Evolutionary conservation across 2,113 vertebrate genomes (phyloP), one percentile per base, ranked within the genome.

Genomic region (Brachionichthys hirsutus): DNA sequence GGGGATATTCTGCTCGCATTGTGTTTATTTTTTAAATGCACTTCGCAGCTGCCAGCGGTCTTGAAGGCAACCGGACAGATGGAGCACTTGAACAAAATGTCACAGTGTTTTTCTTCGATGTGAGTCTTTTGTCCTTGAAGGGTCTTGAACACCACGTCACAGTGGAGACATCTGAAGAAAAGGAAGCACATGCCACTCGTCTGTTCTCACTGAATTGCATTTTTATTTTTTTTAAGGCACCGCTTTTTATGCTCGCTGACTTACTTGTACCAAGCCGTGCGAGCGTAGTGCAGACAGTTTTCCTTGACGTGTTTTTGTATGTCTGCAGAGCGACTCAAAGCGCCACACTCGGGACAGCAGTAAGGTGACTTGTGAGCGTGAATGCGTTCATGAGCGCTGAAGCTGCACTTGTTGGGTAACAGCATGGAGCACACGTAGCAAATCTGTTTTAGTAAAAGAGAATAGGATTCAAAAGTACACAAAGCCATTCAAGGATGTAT

Each of bases 221-320:
- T 9, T 46, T 52, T 8, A 9, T 1, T 5, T 9, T 46, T 52
- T 8, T 12, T 1, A 13, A 43, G 8, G 24, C 24, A 6, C 24
- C 24, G 5, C 24, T 30, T 30, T 30, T 30, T 8, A 12, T 40
- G 9, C 14, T 30, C 4, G 16, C 15, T 17, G 13, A 85, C 91
- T 87, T 81, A 98, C 97, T 95, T 95, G 93, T 94, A 94, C 67
- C 94, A 95, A 13, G 94, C 92, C 87, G 94, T 97, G 80, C 95
- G 95, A 66, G 96, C 90, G 42, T 96, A 98, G 81, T 98, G 97
- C 68, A 98, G 92, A 84, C 97, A 98, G 78, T 98, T 97, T 80
- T 98, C 95, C 80, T 92, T 95, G 70, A 98, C 92, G 0, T 98
- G 97, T n/a, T 93, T 97, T 82, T 98, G 96, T 85, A 98, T 94